These are phyloP conservation scores for Folsomia candida DNA, from an alignment of 2,888 invertebrate species.

Conservation along the genomic window DNA sequence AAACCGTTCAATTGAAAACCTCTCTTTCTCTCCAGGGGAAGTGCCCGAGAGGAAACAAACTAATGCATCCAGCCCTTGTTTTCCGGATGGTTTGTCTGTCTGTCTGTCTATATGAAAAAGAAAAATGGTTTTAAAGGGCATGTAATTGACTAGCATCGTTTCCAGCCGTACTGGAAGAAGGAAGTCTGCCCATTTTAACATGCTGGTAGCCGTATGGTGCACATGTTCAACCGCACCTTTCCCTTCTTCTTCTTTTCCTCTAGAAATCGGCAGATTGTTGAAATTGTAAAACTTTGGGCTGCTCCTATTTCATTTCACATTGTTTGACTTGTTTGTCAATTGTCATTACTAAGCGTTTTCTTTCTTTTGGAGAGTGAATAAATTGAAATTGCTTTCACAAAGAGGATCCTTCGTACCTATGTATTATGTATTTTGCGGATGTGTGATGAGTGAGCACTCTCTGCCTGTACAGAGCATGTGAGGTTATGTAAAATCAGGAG, in stretches of 20 bases:
- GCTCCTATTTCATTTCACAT: not conserved
- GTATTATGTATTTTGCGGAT: no score
- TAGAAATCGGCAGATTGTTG: not conserved
- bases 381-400: not conserved
- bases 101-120: no score
- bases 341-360: constrained; percentile 5
- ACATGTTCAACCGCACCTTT: not conserved
- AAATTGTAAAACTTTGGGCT: not conserved
- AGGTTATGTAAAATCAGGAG: no score
- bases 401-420: no score
- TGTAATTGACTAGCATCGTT: not conserved
- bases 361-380: not conserved
- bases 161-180: not conserved
- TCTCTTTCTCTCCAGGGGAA: no score
- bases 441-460: no score
- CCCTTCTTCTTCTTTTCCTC: not conserved
- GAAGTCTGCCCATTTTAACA: not conserved
- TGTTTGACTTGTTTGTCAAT: not conserved
- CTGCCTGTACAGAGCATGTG: no score
- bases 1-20: no score
- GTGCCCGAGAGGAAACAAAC: not conserved
- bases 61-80: not conserved
- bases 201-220: not conserved
- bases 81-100: not conserved
- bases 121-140: not conserved